These are phyloP conservation scores for Rhinogobio ventralis DNA, from an alignment of 2,797 vertebrate genomes.

Conservation along the genomic window DNA sequence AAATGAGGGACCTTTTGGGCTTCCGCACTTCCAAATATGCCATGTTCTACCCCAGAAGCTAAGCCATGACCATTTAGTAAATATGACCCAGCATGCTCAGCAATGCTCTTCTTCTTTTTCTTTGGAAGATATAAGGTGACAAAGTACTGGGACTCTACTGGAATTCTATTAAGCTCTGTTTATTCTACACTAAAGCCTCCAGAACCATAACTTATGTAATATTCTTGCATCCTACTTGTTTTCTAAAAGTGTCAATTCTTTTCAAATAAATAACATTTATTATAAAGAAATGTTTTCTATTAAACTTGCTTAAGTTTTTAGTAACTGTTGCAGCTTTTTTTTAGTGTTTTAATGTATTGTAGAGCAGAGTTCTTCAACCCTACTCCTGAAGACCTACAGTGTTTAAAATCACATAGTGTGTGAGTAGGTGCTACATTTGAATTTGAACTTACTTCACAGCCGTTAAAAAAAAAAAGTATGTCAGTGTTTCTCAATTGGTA, in stretches of 20 bases:
- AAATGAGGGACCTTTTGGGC: slow-evolving; percentile 96
- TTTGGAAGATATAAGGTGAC: slow-evolving; percentile 27
- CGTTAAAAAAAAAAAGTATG: background rate
- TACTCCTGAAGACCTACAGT: background rate
- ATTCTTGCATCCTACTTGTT: slow-evolving; percentile 70
- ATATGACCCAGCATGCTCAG: slow-evolving; percentile 73
- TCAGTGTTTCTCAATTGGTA: too few species aligned
- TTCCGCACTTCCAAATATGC: slow-evolving; percentile 99
- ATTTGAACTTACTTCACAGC: background rate
- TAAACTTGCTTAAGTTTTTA: background rate
- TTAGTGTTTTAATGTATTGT: background rate
- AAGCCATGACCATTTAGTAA: slow-evolving; percentile 59
- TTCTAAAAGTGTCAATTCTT: slow-evolving; percentile 79
- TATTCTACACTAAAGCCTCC: slow-evolving; percentile 72
- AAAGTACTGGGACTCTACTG: slow-evolving; percentile 67
- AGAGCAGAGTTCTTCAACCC: background rate
- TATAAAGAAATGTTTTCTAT: slow-evolving; percentile 51
- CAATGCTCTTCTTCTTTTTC: slow-evolving; percentile 52
- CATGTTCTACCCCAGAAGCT: slow-evolving; percentile 98
- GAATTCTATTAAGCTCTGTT: slow-evolving; percentile 61
- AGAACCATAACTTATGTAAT: slow-evolving; percentile 70
- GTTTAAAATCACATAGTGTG: background rate
- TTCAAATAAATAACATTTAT: slow-evolving; percentile 70
- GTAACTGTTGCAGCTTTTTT: background rate
- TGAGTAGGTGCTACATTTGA: background rate